A percentile compares a stretch with the other conserved stretches of the same genome.
These are phyloP conservation scores for Drosophila repletoides DNA, from an alignment of 1,140 invertebrate species.

Conservation along the genomic window DNA sequence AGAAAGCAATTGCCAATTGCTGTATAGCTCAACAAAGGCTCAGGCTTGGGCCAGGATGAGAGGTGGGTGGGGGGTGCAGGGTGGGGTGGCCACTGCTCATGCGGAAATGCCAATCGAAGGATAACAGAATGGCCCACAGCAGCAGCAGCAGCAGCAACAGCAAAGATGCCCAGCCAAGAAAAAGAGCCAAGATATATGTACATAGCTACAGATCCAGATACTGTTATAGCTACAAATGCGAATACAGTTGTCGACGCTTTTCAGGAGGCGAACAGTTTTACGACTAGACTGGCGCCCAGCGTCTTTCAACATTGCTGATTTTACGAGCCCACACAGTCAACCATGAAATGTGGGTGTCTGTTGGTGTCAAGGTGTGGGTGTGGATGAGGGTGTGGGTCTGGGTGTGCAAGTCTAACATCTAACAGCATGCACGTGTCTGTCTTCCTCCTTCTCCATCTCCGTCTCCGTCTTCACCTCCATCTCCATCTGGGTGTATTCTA, in stretches of 20 bases:
- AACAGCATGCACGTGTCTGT: no score
- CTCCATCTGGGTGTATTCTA: no score
- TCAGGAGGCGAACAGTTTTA: conserved; percentile 49
- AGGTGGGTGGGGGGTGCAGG: neutral
- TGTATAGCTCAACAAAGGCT: conserved; percentile 56
- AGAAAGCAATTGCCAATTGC: conserved; percentile 64
- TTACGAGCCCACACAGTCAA: conserved; percentile 44
- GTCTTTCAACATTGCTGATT: conserved; percentile 51
- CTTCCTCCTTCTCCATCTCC: no score
- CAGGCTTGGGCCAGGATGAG: neutral
- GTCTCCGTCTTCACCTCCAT: no score
- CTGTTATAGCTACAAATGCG: conserved; percentile 3
- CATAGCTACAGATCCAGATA: conserved; percentile 11
- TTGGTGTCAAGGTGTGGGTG: conserved; percentile 2
- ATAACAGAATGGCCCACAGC: conserved; percentile 19
- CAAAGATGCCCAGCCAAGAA: conserved; percentile 1
- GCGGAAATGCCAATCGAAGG: conserved; percentile 33
- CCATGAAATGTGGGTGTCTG: conserved; percentile 13
- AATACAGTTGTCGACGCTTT: conserved; percentile 15
- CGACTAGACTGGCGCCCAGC: conserved; percentile 59
- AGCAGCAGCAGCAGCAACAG: conserved; percentile 1
- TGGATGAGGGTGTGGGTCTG: conserved; percentile 7
- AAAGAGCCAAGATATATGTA: conserved; percentile 23
- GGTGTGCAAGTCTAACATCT: no score
- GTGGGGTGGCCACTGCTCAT: neutral